Evolutionary conservation across 2,888 invertebrate genomes (phyloP).

Genomic region (Cephonodes hylas): DNA sequence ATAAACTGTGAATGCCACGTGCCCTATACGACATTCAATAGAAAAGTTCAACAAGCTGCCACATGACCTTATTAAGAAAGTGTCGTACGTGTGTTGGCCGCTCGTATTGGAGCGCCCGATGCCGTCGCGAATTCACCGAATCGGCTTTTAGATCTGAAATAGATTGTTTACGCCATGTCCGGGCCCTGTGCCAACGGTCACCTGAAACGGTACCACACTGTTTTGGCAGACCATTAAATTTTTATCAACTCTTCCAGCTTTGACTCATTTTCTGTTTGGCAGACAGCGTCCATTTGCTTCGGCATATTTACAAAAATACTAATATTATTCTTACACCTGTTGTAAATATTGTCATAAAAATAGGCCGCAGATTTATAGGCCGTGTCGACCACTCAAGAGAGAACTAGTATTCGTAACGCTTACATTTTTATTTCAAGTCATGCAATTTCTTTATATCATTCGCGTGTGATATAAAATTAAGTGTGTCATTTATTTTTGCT

Average conservation of each 20-base stretch:
- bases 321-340: neutral
- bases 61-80: constrained; percentile 8
- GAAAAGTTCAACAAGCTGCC: neutral
- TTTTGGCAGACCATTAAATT: constrained; percentile 70
- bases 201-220: constrained; percentile 63
- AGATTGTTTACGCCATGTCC: constrained; percentile 76
- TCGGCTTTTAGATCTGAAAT: constrained; percentile 72
- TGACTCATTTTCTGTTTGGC: constrained; percentile 36
- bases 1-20: too few species aligned
- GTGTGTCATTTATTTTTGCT: constrained; percentile 4
- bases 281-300: neutral
- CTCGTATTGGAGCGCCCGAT: neutral
- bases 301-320: neutral
- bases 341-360: neutral
- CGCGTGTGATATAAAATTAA: constrained; percentile 14
- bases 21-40: neutral
- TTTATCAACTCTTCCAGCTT: constrained; percentile 51
- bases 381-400: neutral
- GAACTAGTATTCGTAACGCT: neutral
- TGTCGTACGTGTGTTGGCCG: neutral
- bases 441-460: constrained; percentile 6
- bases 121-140: constrained; percentile 53
- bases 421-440: neutral
- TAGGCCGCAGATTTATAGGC: neutral
- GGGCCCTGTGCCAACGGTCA: constrained; percentile 72